Percentiles rank a stretch among this genome's conserved stretches.
phyloP scores from a whole-genome alignment of 2,888 invertebrate species.

The Aporophyla nigra region DNA sequence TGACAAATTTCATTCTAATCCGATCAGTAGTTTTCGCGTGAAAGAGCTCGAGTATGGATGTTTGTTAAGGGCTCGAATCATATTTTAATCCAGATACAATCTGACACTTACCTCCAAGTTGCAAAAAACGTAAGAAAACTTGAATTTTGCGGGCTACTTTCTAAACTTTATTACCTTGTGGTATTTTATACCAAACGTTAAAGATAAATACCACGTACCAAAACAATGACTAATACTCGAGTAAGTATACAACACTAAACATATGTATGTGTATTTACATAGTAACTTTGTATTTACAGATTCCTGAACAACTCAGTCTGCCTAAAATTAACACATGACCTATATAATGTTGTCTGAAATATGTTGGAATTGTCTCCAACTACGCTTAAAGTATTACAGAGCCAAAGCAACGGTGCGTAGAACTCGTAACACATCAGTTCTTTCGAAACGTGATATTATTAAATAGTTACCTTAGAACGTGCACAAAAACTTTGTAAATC shows the following conservation, averaged over 20 bases:
- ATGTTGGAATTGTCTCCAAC: conserved; percentile 25
- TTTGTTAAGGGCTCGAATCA: no score
- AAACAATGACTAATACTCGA: background rate
- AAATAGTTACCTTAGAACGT: conserved; percentile 55
- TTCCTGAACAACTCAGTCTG: conserved; percentile 10
- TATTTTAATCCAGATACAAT: no score
- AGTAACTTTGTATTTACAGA: conserved; percentile 1
- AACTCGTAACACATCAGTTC: conserved; percentile 64
- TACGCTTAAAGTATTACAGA: conserved; percentile 3
- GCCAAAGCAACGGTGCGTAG: conserved; percentile 39
- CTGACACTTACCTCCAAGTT: no score
- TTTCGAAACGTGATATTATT: conserved; percentile 63
- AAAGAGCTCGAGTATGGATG: no score
- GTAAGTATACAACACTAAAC: background rate
- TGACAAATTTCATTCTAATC: no score
- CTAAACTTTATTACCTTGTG: conserved; percentile 5
- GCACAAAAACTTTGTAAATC: conserved; percentile 62
- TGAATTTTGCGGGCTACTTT: no score
- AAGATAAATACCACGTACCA: background rate
- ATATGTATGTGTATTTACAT: background rate
- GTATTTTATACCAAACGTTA: conserved; percentile 8
- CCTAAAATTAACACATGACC: conserved; percentile 50
- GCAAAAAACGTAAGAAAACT: no score
- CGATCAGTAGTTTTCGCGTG: no score
- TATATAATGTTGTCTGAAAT: conserved; percentile 30